A percentile compares a stretch with the other conserved stretches of the same genome.
phyloP scores from a whole-genome alignment of 1,140 invertebrate species.

The Pentalonia nigronervosa region DNA sequence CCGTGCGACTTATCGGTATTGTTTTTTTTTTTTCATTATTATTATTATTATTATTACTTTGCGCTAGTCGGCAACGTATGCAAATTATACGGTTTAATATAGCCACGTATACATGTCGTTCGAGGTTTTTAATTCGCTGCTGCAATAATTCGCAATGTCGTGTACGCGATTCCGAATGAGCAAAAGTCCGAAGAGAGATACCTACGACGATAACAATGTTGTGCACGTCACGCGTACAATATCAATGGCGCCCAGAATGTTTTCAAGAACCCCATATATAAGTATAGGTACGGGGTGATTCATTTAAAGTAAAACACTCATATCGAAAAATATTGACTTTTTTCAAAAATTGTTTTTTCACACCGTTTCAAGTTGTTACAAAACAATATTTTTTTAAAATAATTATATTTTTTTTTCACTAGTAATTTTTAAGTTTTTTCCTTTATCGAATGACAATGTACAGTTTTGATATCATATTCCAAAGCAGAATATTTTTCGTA shows the following conservation, averaged over 20 bases:
- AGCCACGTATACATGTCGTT: neutral
- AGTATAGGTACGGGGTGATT: too few species aligned
- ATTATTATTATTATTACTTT: neutral
- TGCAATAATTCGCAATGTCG: neutral
- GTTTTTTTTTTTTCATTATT: neutral
- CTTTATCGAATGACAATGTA: too few species aligned
- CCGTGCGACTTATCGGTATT: neutral
- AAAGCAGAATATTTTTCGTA: too few species aligned
- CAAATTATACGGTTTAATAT: neutral
- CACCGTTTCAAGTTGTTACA: too few species aligned
- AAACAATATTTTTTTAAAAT: too few species aligned
- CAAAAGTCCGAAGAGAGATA: neutral
- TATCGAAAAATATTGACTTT: too few species aligned
- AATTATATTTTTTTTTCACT: too few species aligned
- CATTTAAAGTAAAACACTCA: too few species aligned
- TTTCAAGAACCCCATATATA: neutral
- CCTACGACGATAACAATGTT: neutral
- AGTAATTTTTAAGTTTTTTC: too few species aligned
- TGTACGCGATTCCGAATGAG: neutral
- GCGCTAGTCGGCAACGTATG: neutral
- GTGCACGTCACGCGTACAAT: neutral
- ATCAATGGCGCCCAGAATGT: neutral
- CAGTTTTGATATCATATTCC: too few species aligned
- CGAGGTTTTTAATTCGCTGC: neutral
- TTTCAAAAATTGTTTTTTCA: too few species aligned